phyloP scores from a whole-genome alignment of 2,888 invertebrate genomes.

The Alloscopus bannaensis region DNA sequence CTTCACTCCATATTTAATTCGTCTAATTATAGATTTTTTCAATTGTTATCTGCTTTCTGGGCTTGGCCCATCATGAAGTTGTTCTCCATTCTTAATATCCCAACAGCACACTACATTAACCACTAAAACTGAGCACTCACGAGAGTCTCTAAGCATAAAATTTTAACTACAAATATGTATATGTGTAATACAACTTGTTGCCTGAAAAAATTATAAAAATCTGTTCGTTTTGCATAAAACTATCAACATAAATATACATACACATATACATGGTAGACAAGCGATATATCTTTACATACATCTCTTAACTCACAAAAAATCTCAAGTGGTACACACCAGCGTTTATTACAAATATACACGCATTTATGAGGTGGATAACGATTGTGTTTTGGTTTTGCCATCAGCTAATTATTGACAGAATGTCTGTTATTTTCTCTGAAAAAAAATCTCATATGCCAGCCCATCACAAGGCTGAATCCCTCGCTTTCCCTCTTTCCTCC shows the following conservation, averaged over 20 bases:
- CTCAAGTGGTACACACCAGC: neutral
- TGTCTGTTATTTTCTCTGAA: conserved; percentile 21
- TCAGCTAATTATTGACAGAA: conserved; percentile 49
- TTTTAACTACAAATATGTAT: too few relatives aligned
- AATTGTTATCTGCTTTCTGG: conserved; percentile 44
- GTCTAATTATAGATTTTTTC: conserved; percentile 51
- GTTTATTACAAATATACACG: too few relatives aligned
- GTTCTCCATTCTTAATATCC: conserved; percentile 4
- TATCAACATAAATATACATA: neutral
- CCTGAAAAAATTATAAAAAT: conserved; percentile 5
- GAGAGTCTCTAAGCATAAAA: too few relatives aligned
- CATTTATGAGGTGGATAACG: conserved; percentile 25
- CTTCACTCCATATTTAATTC: conserved; percentile 43
- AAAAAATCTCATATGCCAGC: conserved; percentile 39
- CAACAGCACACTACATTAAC: conserved; percentile 3
- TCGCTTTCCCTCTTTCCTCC: conserved; percentile 3
- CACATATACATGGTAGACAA: neutral
- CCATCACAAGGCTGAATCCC: conserved; percentile 11
- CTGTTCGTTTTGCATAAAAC: conserved; percentile 19
- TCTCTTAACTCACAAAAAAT: too few relatives aligned
- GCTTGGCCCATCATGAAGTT: conserved; percentile 32
- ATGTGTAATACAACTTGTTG: too few relatives aligned
- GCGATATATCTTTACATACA: too few relatives aligned
- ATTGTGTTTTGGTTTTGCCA: conserved; percentile 21
- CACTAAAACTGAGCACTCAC: too few relatives aligned